These are phyloP conservation scores for Temnothorax longispinosus DNA, from an alignment of 1,140 invertebrate species.

Conservation along the genomic window DNA sequence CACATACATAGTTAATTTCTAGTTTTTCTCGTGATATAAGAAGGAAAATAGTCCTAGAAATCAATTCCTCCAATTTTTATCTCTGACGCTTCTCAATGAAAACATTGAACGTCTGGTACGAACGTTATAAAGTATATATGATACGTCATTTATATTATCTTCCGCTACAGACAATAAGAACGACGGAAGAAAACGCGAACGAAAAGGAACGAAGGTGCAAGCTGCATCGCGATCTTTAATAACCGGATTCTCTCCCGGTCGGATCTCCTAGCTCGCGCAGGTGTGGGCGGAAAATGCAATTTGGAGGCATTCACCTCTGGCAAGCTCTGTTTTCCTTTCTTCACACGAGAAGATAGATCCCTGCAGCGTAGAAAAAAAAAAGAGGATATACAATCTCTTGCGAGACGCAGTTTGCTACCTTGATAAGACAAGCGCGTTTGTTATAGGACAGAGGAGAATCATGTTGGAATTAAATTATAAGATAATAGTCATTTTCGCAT, in stretches of 20 bases:
- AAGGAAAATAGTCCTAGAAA: not conserved
- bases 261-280: conserved; percentile 1
- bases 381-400: not conserved
- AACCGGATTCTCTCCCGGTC: conserved; percentile 43
- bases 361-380: not conserved
- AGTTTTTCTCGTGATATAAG: not conserved
- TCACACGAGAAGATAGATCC: conserved; percentile 12
- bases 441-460: not conserved
- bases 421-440: not conserved
- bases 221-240: conserved; percentile 45
- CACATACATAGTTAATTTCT: not conserved
- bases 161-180: conserved; percentile 12
- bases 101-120: conserved; percentile 4
- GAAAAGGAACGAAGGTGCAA: conserved; percentile 10
- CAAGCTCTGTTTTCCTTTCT: conserved; percentile 26
- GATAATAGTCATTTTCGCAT: not conserved
- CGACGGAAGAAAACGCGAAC: not conserved
- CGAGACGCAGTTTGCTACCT: not conserved
- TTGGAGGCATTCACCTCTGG: conserved; percentile 35
- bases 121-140: conserved; percentile 45
- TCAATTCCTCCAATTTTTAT: conserved; percentile 21
- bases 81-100: not conserved
- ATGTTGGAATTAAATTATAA: not conserved
- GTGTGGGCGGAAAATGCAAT: conserved; percentile 52
- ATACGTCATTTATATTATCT: conserved; percentile 58